These are phyloP conservation scores for Hassar affinis DNA, from an alignment of 2,113 vertebrate species.

Conservation along the genomic window DNA sequence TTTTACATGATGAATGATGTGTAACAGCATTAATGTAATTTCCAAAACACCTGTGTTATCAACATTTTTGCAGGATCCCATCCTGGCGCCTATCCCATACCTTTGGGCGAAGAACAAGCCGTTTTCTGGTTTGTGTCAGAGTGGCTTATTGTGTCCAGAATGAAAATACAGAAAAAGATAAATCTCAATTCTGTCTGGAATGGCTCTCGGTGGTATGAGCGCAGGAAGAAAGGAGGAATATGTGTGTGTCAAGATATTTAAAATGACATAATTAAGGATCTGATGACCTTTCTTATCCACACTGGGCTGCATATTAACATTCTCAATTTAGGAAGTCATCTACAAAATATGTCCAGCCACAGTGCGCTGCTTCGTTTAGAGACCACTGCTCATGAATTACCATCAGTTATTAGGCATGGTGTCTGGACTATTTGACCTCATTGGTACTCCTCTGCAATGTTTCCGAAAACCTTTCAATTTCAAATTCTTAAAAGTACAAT, in stretches of 20 bases:
- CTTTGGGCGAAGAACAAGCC: background rate
- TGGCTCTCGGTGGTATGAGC: background rate
- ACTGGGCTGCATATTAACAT: background rate
- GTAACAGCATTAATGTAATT: background rate
- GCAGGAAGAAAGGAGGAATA: background rate
- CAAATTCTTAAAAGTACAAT: background rate
- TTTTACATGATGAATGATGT: background rate
- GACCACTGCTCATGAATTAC: background rate
- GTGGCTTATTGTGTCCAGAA: background rate
- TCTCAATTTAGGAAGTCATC: background rate
- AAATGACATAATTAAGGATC: background rate
- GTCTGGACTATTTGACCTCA: background rate
- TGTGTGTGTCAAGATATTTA: background rate
- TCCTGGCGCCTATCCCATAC: background rate
- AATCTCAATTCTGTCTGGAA: background rate
- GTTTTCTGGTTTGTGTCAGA: background rate
- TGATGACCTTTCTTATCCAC: constrained; percentile 19
- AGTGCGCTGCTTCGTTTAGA: background rate
- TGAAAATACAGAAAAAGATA: background rate
- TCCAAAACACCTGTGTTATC: background rate
- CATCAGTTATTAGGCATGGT: background rate
- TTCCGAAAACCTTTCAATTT: background rate
- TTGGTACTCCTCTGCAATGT: background rate
- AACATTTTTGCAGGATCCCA: background rate
- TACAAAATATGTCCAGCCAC: background rate